Percentiles rank a stretch among this genome's conserved stretches.
Conservation (phyloP, 37 sponge, comb jelly and placozoan species). For the Amphimedon queenslandica region DNA sequence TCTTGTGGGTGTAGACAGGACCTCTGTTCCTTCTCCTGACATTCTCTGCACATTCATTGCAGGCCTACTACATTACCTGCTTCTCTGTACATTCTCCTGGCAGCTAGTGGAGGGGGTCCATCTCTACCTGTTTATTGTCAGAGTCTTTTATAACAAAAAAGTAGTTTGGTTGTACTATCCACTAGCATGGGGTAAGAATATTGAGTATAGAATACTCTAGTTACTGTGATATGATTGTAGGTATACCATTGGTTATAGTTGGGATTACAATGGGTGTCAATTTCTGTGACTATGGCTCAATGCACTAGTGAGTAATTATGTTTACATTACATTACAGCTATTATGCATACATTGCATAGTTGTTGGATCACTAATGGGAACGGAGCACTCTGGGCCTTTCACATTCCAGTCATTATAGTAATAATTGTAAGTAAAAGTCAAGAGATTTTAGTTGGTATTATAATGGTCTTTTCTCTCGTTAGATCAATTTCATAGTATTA, state of each 20-base stretch:
- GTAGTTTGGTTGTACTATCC: conserved; percentile 40
- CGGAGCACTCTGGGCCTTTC: conserved; percentile 59
- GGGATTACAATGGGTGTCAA: conserved; percentile 54
- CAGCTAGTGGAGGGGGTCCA: conserved; percentile 71
- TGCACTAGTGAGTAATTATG: conserved; percentile 35
- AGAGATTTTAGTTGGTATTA: too few species aligned
- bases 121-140: conserved; percentile 51
- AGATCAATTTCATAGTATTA: conserved; percentile 50
- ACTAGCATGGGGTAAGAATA: conserved; percentile 44
- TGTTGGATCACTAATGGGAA: conserved; percentile 56
- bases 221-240: not conserved
- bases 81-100: conserved; percentile 72
- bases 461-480: too few species aligned
- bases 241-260: conserved; percentile 50
- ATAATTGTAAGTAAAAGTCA: conserved; percentile 41
- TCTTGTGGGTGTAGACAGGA: conserved; percentile 70
- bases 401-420: conserved; percentile 55
- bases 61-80: conserved; percentile 62
- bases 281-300: conserved; percentile 74
- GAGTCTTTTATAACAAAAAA: conserved; percentile 51
- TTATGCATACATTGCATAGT: conserved; percentile 5
- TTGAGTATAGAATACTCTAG: not conserved
- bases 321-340: not conserved
- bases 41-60: conserved; percentile 51
- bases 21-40: conserved; percentile 55